Evolutionary conservation across 2,888 invertebrate species (phyloP).

Genomic region (Chirona hameri): DNA sequence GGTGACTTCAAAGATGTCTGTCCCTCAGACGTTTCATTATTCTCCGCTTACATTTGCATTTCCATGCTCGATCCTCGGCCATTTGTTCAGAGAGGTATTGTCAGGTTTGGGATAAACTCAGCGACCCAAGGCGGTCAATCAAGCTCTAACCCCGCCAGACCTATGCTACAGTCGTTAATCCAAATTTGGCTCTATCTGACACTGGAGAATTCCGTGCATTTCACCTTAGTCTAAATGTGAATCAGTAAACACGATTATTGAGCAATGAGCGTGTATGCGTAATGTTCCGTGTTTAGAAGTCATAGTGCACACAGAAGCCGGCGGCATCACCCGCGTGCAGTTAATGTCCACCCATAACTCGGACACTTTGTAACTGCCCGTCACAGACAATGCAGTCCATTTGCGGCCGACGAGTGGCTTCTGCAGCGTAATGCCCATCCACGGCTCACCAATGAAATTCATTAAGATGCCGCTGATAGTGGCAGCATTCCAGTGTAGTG

Average conservation of each 20-base stretch:
- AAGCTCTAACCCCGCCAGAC: too few relatives aligned
- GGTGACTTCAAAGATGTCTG: background rate
- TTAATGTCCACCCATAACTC: background rate
- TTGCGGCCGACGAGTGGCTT: background rate
- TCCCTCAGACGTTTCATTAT: background rate
- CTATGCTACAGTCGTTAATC: too few relatives aligned
- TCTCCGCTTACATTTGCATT: conserved; percentile 9
- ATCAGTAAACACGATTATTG: too few relatives aligned
- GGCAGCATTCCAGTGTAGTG: background rate
- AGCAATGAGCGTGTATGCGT: too few relatives aligned
- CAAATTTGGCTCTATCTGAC: too few relatives aligned
- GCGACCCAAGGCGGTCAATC: background rate
- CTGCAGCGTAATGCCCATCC: background rate
- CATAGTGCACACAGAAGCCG: background rate
- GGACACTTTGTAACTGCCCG: background rate
- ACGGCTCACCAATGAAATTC: background rate
- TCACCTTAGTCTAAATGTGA: too few relatives aligned
- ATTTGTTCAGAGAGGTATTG: background rate
- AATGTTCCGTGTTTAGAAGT: too few relatives aligned
- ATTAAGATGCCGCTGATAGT: conserved; percentile 23
- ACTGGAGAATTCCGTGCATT: too few relatives aligned
- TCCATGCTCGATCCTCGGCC: background rate
- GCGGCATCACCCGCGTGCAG: background rate
- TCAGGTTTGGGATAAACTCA: background rate
- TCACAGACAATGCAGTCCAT: background rate